Evolutionary conservation across 2,113 vertebrate species (phyloP).

Genomic region (Platysteira castanea): DNA sequence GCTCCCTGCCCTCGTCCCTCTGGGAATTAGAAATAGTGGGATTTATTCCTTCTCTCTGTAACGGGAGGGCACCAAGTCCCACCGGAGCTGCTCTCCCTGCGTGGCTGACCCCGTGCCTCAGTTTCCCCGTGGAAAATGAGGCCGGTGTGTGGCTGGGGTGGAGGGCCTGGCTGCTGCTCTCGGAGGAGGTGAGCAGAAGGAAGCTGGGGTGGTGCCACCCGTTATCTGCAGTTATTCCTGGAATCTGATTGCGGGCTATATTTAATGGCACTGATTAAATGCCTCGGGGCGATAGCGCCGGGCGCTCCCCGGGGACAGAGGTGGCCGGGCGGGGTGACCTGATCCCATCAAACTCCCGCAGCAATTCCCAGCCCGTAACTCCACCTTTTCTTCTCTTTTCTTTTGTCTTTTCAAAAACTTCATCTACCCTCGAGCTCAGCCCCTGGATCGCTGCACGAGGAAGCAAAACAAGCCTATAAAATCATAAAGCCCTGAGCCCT

Average conservation of each 20-base stretch:
- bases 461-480: background rate
- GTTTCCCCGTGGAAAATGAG: background rate
- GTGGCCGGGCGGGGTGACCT: background rate
- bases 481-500: background rate
- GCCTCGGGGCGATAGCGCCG: background rate
- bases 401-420: background rate
- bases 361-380: fast-evolving
- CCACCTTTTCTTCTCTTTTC: background rate
- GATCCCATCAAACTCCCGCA: fast-evolving
- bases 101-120: background rate
- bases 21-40: fast-evolving
- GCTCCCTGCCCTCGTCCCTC: background rate
- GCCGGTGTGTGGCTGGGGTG: fast-evolving
- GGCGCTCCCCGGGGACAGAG: background rate
- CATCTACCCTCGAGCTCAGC: background rate
- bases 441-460: fast-evolving
- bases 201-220: background rate
- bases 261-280: conserved; percentile 39
- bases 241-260: conserved; percentile 15
- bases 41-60: fast-evolving
- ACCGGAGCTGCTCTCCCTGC: fast-evolving
- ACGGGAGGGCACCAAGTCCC: background rate
- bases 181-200: background rate
- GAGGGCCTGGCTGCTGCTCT: fast-evolving
- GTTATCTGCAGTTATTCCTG: conserved; percentile 55